Percentiles rank a stretch among this genome's conserved stretches.
Conservation (phyloP, 2,888 invertebrate genomes). For the Carabus problematicus region DNA sequence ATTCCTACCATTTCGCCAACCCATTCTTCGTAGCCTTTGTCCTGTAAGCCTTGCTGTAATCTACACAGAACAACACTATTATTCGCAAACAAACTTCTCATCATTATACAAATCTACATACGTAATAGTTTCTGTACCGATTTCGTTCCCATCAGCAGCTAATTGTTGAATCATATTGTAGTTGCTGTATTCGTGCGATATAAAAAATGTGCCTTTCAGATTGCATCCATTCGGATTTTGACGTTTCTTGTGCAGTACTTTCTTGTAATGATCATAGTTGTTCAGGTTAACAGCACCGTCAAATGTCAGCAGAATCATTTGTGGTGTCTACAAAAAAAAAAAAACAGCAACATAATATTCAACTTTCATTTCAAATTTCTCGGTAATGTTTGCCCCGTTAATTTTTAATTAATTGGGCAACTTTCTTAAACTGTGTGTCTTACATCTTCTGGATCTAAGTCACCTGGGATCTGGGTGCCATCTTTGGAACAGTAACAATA, state of each 20-base stretch:
- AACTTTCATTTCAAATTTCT: constrained; percentile 16
- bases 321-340: constrained; percentile 75
- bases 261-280: constrained; percentile 86
- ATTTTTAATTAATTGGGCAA: not conserved
- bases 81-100: constrained; percentile 8
- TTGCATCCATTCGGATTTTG: constrained; percentile 90
- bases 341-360: constrained; percentile 21
- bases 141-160: constrained; percentile 89
- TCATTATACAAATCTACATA: constrained; percentile 58
- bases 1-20: constrained; percentile 93
- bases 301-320: constrained; percentile 91
- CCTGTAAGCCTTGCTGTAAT: constrained; percentile 82
- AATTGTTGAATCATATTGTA: constrained; percentile 91
- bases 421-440: constrained; percentile 47
- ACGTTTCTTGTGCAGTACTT: constrained; percentile 80
- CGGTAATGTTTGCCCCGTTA: not conserved
- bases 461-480: constrained; percentile 87
- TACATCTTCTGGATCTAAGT: constrained; percentile 82
- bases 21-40: constrained; percentile 92
- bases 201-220: constrained; percentile 90
- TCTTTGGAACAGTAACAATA: constrained; percentile 93
- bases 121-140: constrained; percentile 75
- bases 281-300: constrained; percentile 93
- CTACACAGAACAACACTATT: no score
- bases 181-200: constrained; percentile 91